A percentile compares a stretch with the other conserved stretches of the same genome.
phyloP scores from a whole-genome alignment of 1,140 invertebrate genomes.

The Brachionus manjavacas region DNA sequence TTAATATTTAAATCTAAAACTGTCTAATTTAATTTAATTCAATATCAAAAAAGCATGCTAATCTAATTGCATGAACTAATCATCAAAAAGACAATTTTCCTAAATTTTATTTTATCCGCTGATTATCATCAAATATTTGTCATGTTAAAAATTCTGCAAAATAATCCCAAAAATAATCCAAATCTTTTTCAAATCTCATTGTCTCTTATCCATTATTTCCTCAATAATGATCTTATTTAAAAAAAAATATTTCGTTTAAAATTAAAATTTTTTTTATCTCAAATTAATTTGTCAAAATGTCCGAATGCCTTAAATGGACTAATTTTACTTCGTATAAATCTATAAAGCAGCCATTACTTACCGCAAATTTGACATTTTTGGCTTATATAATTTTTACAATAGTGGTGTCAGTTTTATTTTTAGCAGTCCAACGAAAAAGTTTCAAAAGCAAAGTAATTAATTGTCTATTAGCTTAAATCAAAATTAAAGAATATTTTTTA shows the following conservation, averaged over 20 bases:
- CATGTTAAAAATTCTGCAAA: not conserved
- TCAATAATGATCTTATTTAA: not conserved
- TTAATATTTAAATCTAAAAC: not conserved
- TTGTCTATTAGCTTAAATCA: not conserved
- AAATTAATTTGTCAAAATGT: not conserved
- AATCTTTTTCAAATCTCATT: not conserved
- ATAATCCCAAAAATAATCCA: not conserved
- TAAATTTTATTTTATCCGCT: not conserved
- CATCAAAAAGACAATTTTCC: not conserved
- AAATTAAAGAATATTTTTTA: not conserved
- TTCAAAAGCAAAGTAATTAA: not conserved
- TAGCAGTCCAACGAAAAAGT: not conserved
- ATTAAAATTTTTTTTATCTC: not conserved
- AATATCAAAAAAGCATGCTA: not conserved
- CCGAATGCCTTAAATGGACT: not conserved
- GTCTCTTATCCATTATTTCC: not conserved
- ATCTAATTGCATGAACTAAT: not conserved
- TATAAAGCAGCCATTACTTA: conserved; percentile 10
- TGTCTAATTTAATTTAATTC: not conserved
- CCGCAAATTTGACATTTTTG: conserved; percentile 31
- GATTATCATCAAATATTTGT: not conserved
- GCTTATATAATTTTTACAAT: not conserved
- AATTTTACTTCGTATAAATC: not conserved
- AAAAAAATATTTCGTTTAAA: not conserved
- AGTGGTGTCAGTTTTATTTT: not conserved